These are phyloP conservation scores for Borostomias antarcticus DNA, from an alignment of 2,797 vertebrate genomes.

Conservation along the genomic window DNA sequence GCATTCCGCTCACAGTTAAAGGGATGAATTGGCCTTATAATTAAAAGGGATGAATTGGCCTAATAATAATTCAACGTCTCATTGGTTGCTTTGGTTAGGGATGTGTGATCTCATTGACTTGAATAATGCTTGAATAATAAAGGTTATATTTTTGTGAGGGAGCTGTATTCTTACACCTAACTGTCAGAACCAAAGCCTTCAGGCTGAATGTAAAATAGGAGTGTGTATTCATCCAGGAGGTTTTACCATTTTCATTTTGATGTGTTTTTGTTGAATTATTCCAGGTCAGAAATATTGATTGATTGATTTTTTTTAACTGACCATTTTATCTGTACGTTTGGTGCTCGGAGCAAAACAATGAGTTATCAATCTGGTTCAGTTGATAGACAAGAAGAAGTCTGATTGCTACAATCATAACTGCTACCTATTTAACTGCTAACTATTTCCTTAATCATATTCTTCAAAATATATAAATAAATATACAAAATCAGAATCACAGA, in stretches of 20 bases:
- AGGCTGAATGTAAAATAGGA: no score
- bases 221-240: no score
- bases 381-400: constrained; percentile 37
- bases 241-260: neutral
- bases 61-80: constrained; percentile 47
- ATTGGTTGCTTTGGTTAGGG: constrained; percentile 66
- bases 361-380: constrained; percentile 39
- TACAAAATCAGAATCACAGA: constrained; percentile 65
- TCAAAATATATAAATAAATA: constrained; percentile 72
- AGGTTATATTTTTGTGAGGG: constrained; percentile 35
- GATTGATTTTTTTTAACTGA: no score
- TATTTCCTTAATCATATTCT: constrained; percentile 32
- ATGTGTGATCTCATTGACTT: constrained; percentile 36
- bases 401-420: constrained; percentile 69
- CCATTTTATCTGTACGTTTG: constrained; percentile 37
- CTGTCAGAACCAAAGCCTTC: no score
- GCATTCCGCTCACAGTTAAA: constrained; percentile 38
- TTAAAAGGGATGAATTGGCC: constrained; percentile 55
- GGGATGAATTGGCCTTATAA: no score
- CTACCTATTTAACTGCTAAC: constrained; percentile 60
- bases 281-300: no score
- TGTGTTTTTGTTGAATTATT: neutral
- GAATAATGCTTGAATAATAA: neutral
- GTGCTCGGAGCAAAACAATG: constrained; percentile 43
- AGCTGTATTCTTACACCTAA: constrained; percentile 18